These are phyloP conservation scores for Bugula neritina DNA, from an alignment of 2,888 invertebrate genomes.

Conservation along the genomic window DNA sequence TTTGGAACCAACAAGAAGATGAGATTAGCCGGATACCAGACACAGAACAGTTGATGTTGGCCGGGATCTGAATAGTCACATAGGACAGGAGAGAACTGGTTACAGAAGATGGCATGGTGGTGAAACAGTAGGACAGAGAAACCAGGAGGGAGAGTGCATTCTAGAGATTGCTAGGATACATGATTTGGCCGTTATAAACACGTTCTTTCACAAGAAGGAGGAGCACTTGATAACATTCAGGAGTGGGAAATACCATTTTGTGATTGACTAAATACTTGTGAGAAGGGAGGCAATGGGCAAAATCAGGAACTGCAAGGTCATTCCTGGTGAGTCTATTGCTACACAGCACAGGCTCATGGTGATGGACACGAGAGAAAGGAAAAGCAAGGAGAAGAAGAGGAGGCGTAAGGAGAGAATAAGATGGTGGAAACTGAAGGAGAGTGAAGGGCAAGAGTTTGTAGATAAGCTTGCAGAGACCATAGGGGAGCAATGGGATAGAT, in stretches of 20 bases:
- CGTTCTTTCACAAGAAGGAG: neutral
- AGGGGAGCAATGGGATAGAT: neutral
- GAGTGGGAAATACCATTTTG: neutral
- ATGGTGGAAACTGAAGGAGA: conserved; percentile 11
- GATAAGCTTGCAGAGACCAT: neutral
- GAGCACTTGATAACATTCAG: neutral
- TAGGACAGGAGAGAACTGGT: neutral
- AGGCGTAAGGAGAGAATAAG: neutral
- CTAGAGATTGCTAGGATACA: neutral
- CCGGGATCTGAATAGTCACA: neutral
- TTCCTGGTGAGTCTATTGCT: neutral
- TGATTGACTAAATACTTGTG: neutral
- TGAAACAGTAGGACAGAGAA: neutral
- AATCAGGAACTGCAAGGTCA: conserved; percentile 9
- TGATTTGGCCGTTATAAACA: neutral
- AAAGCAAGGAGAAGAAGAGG: neutral
- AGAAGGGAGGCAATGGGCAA: neutral
- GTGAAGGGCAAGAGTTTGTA: neutral
- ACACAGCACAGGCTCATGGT: neutral
- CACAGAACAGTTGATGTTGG: neutral
- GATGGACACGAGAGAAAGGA: neutral
- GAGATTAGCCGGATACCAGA: neutral
- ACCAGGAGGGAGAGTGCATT: neutral
- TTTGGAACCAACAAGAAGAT: neutral
- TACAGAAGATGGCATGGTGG: neutral